Base-by-base conservation (phyloP, 2,888 invertebrate genomes). In the Athripsodes cinereus region DNA sequence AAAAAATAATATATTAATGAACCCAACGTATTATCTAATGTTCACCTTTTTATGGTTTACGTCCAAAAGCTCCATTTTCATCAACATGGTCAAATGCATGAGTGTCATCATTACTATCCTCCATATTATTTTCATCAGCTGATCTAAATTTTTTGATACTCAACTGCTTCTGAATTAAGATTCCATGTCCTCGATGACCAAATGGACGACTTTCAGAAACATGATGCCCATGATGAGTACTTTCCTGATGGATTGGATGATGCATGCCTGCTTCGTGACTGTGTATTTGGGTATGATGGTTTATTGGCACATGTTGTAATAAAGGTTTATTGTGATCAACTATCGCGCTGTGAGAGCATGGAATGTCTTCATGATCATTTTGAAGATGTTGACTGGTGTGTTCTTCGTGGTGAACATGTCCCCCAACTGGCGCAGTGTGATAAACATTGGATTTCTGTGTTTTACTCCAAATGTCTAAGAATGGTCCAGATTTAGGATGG, bases 61-160 rank as follows among this genome's bases (percentile, higher is more conserved):
- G n/a, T 51, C 51, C 51, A 18, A 51, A 51, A 6, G 22, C 31
- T 26, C 51, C 51, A 8, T 19, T 51, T 8, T 19, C 31, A 8
- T 51, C 51, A n/a, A 51, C 18, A 51, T 51, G 51, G 16, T 51
- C 51, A 31, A 31, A 51, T 5, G 19, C 31, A 13, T 18, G n/a
- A 26, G 22, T 8, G 18, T 16, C 18, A 1, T 26, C 31, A 16
- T 26, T 26, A 10, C 16, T 11, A 26, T 18, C 40, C 13, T 40
- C 40, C 13, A 8, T 13, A 16, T 40, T 13, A 3, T 51, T 26
- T 16, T 16, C 51, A 18, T 51, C 51, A 2, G 26, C 26, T 1
- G 16, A 16, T 10, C 16, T 2, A 34, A 22, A 52, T 18, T 18
- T 16, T 10, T 13, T 34, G 19, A 35, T 26, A 19, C 13, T 18